phyloP scores from a whole-genome alignment of 2,797 vertebrate genomes.

The Lepilemur ruficaudatus region DNA sequence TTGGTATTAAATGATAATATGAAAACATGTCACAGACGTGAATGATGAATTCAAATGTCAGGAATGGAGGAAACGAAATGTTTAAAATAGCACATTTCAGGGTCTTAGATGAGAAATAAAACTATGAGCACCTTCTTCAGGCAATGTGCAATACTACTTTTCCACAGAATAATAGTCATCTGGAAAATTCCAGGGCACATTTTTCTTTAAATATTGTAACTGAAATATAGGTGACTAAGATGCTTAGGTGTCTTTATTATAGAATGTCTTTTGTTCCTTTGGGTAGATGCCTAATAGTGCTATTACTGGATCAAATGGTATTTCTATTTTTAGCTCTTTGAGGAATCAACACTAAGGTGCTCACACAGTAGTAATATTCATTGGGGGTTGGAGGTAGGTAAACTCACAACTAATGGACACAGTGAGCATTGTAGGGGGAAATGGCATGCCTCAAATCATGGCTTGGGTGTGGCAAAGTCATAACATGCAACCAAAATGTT shows the following conservation, averaged over 20 bases:
- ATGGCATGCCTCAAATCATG: too few species aligned
- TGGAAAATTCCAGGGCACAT: not conserved
- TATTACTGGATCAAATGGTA: too few species aligned
- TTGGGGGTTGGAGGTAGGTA: too few species aligned
- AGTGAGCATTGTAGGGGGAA: too few species aligned
- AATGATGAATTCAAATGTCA: constrained; percentile 84
- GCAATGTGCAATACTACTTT: constrained; percentile 14
- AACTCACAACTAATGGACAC: too few species aligned
- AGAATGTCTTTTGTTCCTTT: too few species aligned
- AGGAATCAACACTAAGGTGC: too few species aligned
- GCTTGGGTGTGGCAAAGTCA: too few species aligned
- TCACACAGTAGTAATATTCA: too few species aligned
- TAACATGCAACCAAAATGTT: too few species aligned
- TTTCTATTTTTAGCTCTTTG: too few species aligned
- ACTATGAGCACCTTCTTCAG: constrained; percentile 64
- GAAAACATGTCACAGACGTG: constrained; percentile 85
- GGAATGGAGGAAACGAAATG: constrained; percentile 73
- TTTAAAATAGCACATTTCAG: constrained; percentile 76
- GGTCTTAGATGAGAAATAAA: constrained; percentile 41
- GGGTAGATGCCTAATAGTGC: too few species aligned
- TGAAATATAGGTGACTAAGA: not conserved
- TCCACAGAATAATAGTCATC: not conserved
- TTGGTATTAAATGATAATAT: constrained; percentile 84
- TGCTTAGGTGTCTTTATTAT: not conserved
- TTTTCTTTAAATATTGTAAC: constrained; percentile 27